A percentile compares a stretch with the other conserved stretches of the same genome.
These are phyloP conservation scores for Cerastoderma edule DNA, from an alignment of 2,888 invertebrate species.

Conservation along the genomic window DNA sequence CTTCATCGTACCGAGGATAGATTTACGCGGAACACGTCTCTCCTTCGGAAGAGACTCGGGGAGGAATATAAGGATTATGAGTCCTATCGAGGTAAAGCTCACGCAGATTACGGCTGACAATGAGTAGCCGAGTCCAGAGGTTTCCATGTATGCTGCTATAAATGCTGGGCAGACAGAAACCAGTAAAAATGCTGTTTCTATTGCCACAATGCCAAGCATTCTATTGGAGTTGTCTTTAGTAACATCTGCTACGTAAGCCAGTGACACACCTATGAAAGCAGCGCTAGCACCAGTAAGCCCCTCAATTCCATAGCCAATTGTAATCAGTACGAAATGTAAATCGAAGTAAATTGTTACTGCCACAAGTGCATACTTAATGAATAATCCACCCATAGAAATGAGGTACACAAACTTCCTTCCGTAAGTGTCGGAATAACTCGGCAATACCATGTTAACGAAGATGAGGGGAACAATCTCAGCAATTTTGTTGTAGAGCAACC, in stretches of 20 bases:
- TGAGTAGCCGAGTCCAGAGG: constrained; percentile 32
- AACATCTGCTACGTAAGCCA: constrained; percentile 47
- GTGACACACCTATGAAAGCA: constrained; percentile 22
- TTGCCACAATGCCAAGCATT: constrained; percentile 34
- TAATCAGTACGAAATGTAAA: constrained; percentile 6
- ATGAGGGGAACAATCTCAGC: constrained; percentile 31
- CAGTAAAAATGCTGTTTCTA: constrained; percentile 27
- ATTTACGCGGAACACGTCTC: neutral
- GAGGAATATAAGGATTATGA: constrained; percentile 29
- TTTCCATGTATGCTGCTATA: constrained; percentile 38
- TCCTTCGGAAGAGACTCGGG: constrained; percentile 38
- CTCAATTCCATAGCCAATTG: constrained; percentile 22
- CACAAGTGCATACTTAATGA: neutral
- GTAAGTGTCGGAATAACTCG: constrained; percentile 42
- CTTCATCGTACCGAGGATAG: constrained; percentile 19
- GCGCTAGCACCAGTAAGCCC: constrained; percentile 34
- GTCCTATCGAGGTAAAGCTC: constrained; percentile 19
- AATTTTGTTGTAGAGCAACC: constrained; percentile 31
- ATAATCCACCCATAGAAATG: constrained; percentile 33
- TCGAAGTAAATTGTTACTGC: constrained; percentile 31
- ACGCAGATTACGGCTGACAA: constrained; percentile 32
- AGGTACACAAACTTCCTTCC: constrained; percentile 49
- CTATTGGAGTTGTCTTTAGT: constrained; percentile 23
- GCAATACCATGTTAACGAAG: constrained; percentile 30
- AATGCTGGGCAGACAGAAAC: constrained; percentile 24